A percentile compares a stretch with the other conserved stretches of the same genome.
These are phyloP conservation scores for Anas platyrhynchos DNA, from an alignment of 2,113 vertebrate species.

Conservation along the genomic window DNA sequence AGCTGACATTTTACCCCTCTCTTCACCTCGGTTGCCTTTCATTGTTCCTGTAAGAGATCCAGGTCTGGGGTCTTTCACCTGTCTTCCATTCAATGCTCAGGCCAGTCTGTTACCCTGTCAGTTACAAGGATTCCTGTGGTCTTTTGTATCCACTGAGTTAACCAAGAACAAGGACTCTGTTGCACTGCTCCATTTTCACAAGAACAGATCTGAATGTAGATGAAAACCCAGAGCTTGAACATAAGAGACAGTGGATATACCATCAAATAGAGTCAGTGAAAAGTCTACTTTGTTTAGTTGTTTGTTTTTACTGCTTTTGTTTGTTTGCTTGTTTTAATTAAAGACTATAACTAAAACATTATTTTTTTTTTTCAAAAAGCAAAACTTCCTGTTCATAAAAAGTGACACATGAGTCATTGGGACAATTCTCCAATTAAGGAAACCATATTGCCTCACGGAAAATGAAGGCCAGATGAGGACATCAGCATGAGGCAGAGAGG, in stretches of 20 bases:
- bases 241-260: neutral
- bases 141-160: neutral
- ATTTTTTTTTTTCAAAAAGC: neutral
- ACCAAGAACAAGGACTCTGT: neutral
- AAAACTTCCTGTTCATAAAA: neutral
- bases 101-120: neutral
- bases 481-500: neutral
- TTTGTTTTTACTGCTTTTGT: neutral
- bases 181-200: neutral
- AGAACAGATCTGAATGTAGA: neutral
- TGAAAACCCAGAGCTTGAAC: neutral
- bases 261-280: neutral
- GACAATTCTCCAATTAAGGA: neutral
- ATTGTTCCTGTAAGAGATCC: neutral
- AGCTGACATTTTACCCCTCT: neutral
- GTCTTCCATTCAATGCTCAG: neutral
- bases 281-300: neutral
- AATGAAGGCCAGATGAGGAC: neutral
- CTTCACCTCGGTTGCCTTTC: neutral
- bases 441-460: neutral
- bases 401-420: fast-evolving
- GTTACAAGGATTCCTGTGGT: neutral
- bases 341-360: neutral
- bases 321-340: neutral
- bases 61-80: neutral